Conservation (phyloP, 37 sponge, comb jelly and placozoan species). For the Chondrosia reniformis region DNA sequence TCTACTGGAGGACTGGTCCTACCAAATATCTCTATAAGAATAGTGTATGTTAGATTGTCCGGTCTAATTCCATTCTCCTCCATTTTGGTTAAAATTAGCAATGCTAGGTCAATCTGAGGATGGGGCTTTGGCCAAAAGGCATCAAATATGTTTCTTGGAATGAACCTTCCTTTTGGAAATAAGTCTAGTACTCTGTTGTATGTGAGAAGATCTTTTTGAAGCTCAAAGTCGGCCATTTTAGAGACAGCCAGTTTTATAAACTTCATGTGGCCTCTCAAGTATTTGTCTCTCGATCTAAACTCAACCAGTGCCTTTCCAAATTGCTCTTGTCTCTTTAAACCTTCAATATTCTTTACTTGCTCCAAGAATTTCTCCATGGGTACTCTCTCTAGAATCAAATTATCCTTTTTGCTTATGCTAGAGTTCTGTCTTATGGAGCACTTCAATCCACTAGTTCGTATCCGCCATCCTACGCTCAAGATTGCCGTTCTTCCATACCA, state of each 20-base stretch:
- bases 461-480: too few species aligned
- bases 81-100: conserved; percentile 81
- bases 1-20: conserved; percentile 68
- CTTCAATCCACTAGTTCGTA: too few species aligned
- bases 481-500: too few species aligned
- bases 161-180: conserved; percentile 78
- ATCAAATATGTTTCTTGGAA: conserved; percentile 65
- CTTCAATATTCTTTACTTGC: conserved; percentile 25
- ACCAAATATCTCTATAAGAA: conserved; percentile 74
- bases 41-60: conserved; percentile 51
- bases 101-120: conserved; percentile 82
- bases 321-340: conserved; percentile 28
- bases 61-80: conserved; percentile 86
- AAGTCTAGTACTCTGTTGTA: conserved; percentile 81
- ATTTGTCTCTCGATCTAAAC: conserved; percentile 67
- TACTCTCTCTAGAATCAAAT: not conserved
- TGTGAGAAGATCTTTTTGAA: conserved; percentile 63
- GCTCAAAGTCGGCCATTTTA: conserved; percentile 76
- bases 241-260: conserved; percentile 68
- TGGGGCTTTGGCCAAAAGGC: conserved; percentile 80
- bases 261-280: conserved; percentile 63
- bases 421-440: too few species aligned
- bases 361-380: conserved; percentile 37
- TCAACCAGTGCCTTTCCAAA: conserved; percentile 56
- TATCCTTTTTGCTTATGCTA: too few species aligned